phyloP scores from a whole-genome alignment of 2,797 vertebrate genomes.

The Peromyscus attwateri region DNA sequence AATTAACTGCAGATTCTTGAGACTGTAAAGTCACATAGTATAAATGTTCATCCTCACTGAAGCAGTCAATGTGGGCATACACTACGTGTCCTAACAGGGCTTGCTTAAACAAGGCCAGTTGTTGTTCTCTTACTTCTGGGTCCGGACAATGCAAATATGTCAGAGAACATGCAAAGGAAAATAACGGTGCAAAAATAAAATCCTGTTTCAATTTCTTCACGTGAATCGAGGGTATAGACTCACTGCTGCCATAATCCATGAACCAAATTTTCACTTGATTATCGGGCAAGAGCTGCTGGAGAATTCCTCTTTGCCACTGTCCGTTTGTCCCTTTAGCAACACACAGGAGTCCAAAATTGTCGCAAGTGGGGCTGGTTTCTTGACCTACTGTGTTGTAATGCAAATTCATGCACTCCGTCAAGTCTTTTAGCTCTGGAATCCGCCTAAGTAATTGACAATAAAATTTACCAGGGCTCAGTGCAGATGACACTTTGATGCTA shows the following conservation, averaged over 20 bases:
- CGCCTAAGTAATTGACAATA: constrained; percentile 92
- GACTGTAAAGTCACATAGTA: constrained; percentile 90
- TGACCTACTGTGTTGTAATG: constrained; percentile 87
- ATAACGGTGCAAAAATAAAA: constrained; percentile 90
- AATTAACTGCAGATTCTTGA: constrained; percentile 58
- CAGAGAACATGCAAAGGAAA: constrained; percentile 93
- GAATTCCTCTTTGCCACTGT: constrained; percentile 94
- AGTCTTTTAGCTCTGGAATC: constrained; percentile 89
- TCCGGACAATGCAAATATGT: constrained; percentile 87
- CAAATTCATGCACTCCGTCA: constrained; percentile 89
- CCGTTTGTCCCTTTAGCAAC: constrained; percentile 92
- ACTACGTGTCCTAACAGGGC: constrained; percentile 90
- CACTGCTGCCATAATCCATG: constrained; percentile 94
- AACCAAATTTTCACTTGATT: constrained; percentile 92
- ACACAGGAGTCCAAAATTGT: constrained; percentile 93
- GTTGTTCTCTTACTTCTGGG: constrained; percentile 85
- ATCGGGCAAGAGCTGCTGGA: constrained; percentile 91
- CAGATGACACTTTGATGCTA: constrained; percentile 91
- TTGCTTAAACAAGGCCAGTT: constrained; percentile 89
- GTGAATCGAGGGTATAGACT: constrained; percentile 89
- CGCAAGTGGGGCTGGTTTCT: constrained; percentile 79
- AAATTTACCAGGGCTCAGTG: constrained; percentile 90
- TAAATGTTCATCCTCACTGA: constrained; percentile 86
- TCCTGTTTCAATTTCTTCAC: constrained; percentile 91
- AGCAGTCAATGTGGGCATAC: constrained; percentile 87